Conservation (phyloP, 2,797 vertebrate genomes). For the Gymnocypris eckloni region DNA sequence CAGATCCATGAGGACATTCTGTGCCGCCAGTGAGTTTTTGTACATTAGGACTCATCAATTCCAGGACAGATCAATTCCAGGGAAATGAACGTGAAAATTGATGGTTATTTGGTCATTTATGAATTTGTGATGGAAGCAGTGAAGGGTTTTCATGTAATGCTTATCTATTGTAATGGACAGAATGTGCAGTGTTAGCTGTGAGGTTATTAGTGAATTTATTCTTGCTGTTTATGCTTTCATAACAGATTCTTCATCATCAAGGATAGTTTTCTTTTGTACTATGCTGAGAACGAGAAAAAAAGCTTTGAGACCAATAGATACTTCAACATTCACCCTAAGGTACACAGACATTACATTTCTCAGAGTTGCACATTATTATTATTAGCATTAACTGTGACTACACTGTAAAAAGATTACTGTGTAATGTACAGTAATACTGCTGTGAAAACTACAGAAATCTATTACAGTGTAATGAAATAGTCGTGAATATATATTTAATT, state of each 20-base stretch:
- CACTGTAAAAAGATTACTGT: too few relatives aligned
- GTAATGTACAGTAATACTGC: too few relatives aligned
- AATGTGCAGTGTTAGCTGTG: not conserved
- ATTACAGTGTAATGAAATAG: too few relatives aligned
- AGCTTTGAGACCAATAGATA: constrained; percentile 92
- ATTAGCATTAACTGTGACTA: not conserved
- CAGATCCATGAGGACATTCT: constrained; percentile 25
- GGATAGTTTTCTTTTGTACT: constrained; percentile 97
- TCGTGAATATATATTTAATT: not conserved
- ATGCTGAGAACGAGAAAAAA: constrained; percentile 92
- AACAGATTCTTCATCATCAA: constrained; percentile 96
- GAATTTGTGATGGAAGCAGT: not conserved
- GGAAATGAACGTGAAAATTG: not conserved
- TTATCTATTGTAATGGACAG: not conserved
- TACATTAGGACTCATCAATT: constrained; percentile 28
- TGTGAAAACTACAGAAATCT: too few relatives aligned
- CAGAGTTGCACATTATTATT: not conserved
- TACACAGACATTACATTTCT: constrained; percentile 68
- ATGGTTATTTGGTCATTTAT: not conserved
- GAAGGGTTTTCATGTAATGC: not conserved
- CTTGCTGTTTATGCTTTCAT: constrained; percentile 24
- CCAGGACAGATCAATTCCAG: not conserved
- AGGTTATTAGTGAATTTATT: not conserved
- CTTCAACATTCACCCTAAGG: constrained; percentile 99
- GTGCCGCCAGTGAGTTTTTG: constrained; percentile 17